Percentiles rank a stretch among this genome's conserved stretches.
These are phyloP conservation scores for Melanogrammus aeglefinus DNA, from an alignment of 2,797 vertebrate genomes.

Conservation along the genomic window DNA sequence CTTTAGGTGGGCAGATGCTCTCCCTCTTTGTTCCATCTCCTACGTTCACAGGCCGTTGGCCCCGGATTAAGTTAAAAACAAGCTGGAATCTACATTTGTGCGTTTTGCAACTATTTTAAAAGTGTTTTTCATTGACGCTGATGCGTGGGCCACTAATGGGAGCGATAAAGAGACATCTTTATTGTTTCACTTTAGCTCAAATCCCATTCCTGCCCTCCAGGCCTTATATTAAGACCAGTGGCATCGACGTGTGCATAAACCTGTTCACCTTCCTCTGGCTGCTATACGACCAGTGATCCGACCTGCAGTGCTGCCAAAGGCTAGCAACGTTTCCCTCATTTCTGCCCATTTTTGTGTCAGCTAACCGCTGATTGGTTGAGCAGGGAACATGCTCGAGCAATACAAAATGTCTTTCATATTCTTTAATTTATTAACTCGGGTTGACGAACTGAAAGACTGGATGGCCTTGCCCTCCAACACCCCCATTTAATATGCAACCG, in stretches of 20 bases:
- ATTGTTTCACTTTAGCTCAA: neutral
- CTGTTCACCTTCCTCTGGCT: too few relatives aligned
- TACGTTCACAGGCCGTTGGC: conserved; percentile 55
- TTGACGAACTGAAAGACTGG: too few relatives aligned
- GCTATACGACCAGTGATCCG: too few relatives aligned
- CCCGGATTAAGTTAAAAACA: conserved; percentile 61
- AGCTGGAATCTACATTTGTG: conserved; percentile 54
- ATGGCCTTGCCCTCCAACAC: too few relatives aligned
- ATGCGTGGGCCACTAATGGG: neutral
- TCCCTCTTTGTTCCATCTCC: conserved; percentile 61
- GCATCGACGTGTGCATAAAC: too few relatives aligned
- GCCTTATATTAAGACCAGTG: too few relatives aligned
- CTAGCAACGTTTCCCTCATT: neutral
- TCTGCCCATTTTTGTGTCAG: too few relatives aligned
- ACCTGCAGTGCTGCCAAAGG: neutral
- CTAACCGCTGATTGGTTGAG: too few relatives aligned
- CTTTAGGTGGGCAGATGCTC: conserved; percentile 70
- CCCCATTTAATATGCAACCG: too few relatives aligned
- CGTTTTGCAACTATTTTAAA: conserved; percentile 11
- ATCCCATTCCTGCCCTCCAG: neutral
- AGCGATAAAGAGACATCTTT: neutral
- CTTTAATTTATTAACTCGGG: too few relatives aligned
- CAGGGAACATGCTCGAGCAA: too few relatives aligned
- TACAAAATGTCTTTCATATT: too few relatives aligned
- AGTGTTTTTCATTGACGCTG: neutral